Evolutionary conservation across 2,888 invertebrate genomes (phyloP).

Genomic region (Aspidapion aeneum): DNA sequence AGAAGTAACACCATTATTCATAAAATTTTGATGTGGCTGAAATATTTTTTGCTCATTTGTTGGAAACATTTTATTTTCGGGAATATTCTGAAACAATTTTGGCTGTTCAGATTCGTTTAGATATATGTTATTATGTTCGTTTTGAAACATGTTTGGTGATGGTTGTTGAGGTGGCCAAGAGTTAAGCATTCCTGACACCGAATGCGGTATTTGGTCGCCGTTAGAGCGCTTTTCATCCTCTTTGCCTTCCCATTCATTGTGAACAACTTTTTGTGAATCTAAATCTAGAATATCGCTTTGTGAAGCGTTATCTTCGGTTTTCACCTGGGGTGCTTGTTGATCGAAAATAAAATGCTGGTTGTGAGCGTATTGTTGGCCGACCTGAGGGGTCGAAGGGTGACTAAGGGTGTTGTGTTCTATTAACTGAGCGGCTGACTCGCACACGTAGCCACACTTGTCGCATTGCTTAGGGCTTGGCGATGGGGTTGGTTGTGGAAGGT

Average conservation of each 20-base stretch:
- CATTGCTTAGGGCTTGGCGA: conserved; percentile 73
- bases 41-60: conserved; percentile 43
- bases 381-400: conserved; percentile 51
- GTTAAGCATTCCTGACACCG: conserved; percentile 56
- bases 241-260: conserved; percentile 47
- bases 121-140: conserved; percentile 34
- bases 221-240: conserved; percentile 48
- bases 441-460: conserved; percentile 80
- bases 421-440: conserved; percentile 69
- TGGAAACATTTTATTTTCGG: conserved; percentile 34
- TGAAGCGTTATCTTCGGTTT: conserved; percentile 67
- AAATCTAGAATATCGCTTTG: conserved; percentile 81
- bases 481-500: conserved; percentile 63
- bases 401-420: conserved; percentile 71
- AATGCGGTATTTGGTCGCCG: conserved; percentile 45
- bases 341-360: conserved; percentile 48
- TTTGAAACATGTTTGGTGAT: conserved; percentile 50
- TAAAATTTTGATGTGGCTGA: conserved; percentile 52
- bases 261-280: conserved; percentile 87
- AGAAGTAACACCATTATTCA: conserved; percentile 47
- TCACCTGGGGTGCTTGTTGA: conserved; percentile 52
- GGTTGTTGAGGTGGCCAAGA: conserved; percentile 46
- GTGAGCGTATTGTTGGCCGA: conserved; percentile 48
- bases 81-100: conserved; percentile 35
- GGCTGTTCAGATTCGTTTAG: conserved; percentile 30